Conservation (phyloP, 2,113 vertebrate genomes). For the Rousettus leschenaultii region DNA sequence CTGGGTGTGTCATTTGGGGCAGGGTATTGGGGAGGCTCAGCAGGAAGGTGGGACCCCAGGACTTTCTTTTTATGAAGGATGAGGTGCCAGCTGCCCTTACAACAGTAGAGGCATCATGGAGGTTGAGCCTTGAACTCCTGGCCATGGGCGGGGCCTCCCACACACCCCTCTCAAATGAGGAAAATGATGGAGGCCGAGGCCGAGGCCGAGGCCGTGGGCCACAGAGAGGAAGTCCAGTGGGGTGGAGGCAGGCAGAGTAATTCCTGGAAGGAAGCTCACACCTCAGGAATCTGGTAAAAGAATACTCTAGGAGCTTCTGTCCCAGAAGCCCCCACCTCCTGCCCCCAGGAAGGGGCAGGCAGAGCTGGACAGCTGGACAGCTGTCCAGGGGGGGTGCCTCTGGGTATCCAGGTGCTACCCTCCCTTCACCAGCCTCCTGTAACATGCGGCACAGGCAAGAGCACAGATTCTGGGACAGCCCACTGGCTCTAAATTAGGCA, state of each 20-base stretch:
- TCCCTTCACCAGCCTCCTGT: neutral
- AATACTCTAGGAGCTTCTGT: constrained; percentile 1
- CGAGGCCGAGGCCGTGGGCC: neutral
- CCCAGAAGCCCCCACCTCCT: neutral
- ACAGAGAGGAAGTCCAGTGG: constrained; percentile 44
- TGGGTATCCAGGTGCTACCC: neutral
- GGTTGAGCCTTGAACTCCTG: neutral
- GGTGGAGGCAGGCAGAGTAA: constrained; percentile 48
- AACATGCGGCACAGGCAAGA: neutral
- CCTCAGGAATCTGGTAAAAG: constrained; percentile 55
- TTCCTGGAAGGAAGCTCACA: constrained; percentile 73
- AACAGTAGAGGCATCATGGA: neutral
- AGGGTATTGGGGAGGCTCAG: neutral
- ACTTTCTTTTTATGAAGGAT: neutral
- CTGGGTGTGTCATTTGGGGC: neutral
- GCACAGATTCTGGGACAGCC: neutral
- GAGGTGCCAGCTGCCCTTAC: neutral
- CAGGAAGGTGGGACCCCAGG: neutral
- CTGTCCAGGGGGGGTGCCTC: neutral
- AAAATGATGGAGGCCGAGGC: constrained; percentile 27
- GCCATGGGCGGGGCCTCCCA: neutral
- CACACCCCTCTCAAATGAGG: neutral
- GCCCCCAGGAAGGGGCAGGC: neutral
- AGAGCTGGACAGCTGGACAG: neutral
- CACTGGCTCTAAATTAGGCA: neutral